phyloP scores from a whole-genome alignment of 2,113 vertebrate genomes.

The Tricholaema leucomelas region DNA sequence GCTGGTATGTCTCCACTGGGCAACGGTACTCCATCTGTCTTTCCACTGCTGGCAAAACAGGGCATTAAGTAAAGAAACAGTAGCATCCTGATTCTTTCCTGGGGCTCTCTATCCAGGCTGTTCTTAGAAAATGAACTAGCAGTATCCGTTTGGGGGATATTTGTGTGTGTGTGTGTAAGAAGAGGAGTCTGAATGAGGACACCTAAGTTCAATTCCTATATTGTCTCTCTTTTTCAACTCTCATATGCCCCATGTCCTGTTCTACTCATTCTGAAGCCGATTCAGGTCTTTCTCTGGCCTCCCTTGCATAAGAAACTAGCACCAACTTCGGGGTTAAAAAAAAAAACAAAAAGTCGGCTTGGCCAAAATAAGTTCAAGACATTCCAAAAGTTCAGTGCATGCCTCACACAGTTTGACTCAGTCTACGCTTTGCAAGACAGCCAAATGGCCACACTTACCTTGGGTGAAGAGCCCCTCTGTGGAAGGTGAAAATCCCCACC shows the following conservation, averaged over 20 bases:
- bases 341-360: neutral
- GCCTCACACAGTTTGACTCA: neutral
- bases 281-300: neutral
- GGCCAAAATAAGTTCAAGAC: neutral
- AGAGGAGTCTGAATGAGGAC: neutral
- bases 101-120: neutral
- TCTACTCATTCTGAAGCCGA: neutral
- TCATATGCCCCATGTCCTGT: neutral
- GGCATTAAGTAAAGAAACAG: neutral
- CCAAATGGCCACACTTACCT: neutral
- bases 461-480: neutral
- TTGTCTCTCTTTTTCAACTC: neutral
- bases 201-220: neutral
- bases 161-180: too few relatives aligned
- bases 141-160: neutral
- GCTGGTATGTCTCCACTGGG: neutral
- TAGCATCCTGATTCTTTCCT: neutral
- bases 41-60: neutral
- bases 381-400: neutral
- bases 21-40: neutral
- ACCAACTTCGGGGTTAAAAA: fast-evolving
- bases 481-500: neutral
- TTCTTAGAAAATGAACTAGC: neutral
- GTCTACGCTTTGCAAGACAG: neutral
- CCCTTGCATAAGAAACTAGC: neutral